Percentiles rank a stretch among this genome's conserved stretches.
Evolutionary conservation across 2,113 vertebrate genomes (phyloP).

Genomic region (Pantherophis guttatus): DNA sequence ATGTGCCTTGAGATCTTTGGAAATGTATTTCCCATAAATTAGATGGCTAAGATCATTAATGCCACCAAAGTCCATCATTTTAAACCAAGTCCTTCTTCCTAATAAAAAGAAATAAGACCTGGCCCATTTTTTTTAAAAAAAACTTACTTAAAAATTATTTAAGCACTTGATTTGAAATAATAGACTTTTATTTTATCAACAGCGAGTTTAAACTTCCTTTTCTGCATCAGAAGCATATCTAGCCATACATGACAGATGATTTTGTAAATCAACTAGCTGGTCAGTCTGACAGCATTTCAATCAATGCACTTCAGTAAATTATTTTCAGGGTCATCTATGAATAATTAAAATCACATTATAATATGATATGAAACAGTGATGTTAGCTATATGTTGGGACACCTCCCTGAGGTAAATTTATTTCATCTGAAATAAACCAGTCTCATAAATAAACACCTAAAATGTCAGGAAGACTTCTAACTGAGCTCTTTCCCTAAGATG

Average conservation of each 20-base stretch:
- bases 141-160: background rate
- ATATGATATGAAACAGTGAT: background rate
- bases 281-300: background rate
- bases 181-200: background rate
- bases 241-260: background rate
- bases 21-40: conserved; percentile 7
- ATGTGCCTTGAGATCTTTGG: background rate
- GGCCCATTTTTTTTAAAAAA: background rate
- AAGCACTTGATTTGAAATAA: background rate
- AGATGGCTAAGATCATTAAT: background rate
- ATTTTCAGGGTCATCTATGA: background rate
- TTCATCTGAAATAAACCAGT: background rate
- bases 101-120: background rate
- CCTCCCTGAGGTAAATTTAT: background rate
- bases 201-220: background rate
- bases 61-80: background rate
- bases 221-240: background rate
- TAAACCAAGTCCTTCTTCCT: background rate
- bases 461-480: background rate
- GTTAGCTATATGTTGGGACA: background rate
- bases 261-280: background rate
- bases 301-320: background rate
- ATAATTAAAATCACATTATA: background rate
- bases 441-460: background rate
- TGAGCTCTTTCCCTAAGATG: background rate